Base-by-base conservation (phyloP, 2,113 vertebrate species). In the Bubalus kerabau region DNA sequence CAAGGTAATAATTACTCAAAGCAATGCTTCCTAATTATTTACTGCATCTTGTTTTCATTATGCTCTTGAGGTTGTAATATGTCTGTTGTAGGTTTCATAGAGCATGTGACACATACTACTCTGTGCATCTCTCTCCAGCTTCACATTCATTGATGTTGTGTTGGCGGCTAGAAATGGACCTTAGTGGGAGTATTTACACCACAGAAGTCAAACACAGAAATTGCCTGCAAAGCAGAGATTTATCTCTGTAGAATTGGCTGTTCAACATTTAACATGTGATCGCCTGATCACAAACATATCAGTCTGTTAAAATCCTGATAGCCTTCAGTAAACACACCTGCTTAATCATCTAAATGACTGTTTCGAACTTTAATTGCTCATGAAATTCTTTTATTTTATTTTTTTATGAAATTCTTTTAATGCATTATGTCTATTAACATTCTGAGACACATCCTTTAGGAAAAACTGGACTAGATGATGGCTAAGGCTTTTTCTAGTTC, bases 241-340 rank as follows among this genome's bases (percentile, higher is more conserved):
- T 87, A 62, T 56, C 95, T 81, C 67, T 46, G 59, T 19, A 96
- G 43, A 82, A 85, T 11, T 50, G 6, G 6, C 17, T 43, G 54
- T 88, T 74, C 83, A 83, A 43, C 46, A 62, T 80, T 87, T 88
- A 54, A 52, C 5, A 91, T 78, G 84, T 62, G 84, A 62, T 64
- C 12, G 7, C 62, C 48, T 46, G 23, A 13, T 93, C 60, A 89
- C 71, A 86, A 50, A n/a, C 46, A 4, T 46, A 9, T 15, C 86
- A 26, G 43, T 71, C 82, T 94, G 52, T 92, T 95, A 80, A 96
- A 96, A 94, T 24, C 21, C 21, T 21, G 7, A 43, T 11, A 86
- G 84, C 36, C n/a, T 62, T 60, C 1, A 7, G 30, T 78, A 83
- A 95, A 78, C 26, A 89, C 7, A 30, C 7, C 17, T 24, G 19